Percentiles rank a stretch among this genome's conserved stretches.
Conservation (phyloP, 2,797 vertebrate species). For the Hafferia zeledoni region DNA sequence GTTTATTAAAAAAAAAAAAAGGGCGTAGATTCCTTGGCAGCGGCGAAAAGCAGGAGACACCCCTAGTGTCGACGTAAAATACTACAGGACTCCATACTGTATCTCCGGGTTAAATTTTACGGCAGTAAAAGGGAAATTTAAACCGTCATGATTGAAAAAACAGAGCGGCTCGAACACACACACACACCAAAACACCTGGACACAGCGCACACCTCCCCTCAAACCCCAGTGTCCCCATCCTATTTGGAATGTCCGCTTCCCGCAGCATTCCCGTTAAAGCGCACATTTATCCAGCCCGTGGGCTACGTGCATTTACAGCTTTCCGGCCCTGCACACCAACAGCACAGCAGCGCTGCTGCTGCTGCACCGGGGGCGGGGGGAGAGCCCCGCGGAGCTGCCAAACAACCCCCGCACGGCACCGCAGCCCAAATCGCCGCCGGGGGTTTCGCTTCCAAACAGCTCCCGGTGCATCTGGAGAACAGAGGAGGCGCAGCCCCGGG, state of each 20-base stretch:
- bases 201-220: not conserved
- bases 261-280: not conserved
- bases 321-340: slow-evolving; percentile 2
- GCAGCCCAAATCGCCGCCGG: not conserved
- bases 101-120: slow-evolving; percentile 62
- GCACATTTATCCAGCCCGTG: not conserved
- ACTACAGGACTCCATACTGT: slow-evolving; percentile 74
- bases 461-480: not conserved
- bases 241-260: not conserved
- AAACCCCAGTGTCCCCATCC: not conserved
- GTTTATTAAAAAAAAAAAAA: slow-evolving; percentile 59
- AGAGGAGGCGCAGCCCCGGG: not conserved
- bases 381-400: not conserved
- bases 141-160: slow-evolving; percentile 55
- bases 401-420: not conserved
- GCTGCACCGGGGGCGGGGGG: not conserved
- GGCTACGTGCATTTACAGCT: slow-evolving; percentile 18
- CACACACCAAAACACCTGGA: not conserved
- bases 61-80: slow-evolving; percentile 79
- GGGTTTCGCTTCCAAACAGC: not conserved
- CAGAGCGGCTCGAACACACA: not conserved
- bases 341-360: not conserved
- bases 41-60: slow-evolving; percentile 67
- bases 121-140: slow-evolving; percentile 65
- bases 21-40: slow-evolving; percentile 78